Base-by-base conservation (phyloP, 23 tunicate genomes). In the Diplosoma virens region DNA sequence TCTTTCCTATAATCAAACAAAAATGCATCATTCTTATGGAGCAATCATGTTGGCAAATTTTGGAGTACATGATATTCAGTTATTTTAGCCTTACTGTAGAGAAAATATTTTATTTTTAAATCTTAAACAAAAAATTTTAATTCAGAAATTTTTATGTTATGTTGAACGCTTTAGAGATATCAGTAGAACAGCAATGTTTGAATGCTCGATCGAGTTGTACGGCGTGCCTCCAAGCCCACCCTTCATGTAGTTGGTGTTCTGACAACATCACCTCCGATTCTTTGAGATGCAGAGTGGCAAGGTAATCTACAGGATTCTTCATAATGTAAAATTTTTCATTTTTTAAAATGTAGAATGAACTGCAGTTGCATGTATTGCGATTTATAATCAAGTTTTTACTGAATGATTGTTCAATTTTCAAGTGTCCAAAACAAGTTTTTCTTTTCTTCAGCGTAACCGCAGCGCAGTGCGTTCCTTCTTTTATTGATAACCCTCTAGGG, bases 211-310 rank as follows among this genome's bases (percentile, higher is more conserved):
- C 31, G 22, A 82, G 59, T 47, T 82, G 87, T 30, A 41, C 54
- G 45, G 46, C 55, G 30, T 82, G 87, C 32, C 60, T 82, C 3
- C 45, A 16, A 22, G 80, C 73, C 33, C 23, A 73, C 30, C 87
- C 87, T 24, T 7, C 25, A 14, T 82, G 87, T 46, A 30, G 68
- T 1, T 82, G 87, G 87, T 82, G 87, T 63, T 23, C 79, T 6
- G 73, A 58, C 68, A 80, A 80, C 35, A 11, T 9, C 9, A 80
- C 75, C 30, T 25, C 45, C 55, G 28, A 67, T 4, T 33, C 74
- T 24, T 25, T 61, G 0, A 36, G 79, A 61, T 82, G 87, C 63
- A 48, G 52, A 37, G 24, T 47, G 1, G 61, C 52, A 9, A 41
- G 50, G 87, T 82, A 72, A n/a, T n/a, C n/a, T n/a, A n/a, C n/a